Conservation (phyloP, 2,888 invertebrate genomes). For the Macaria notata region DNA sequence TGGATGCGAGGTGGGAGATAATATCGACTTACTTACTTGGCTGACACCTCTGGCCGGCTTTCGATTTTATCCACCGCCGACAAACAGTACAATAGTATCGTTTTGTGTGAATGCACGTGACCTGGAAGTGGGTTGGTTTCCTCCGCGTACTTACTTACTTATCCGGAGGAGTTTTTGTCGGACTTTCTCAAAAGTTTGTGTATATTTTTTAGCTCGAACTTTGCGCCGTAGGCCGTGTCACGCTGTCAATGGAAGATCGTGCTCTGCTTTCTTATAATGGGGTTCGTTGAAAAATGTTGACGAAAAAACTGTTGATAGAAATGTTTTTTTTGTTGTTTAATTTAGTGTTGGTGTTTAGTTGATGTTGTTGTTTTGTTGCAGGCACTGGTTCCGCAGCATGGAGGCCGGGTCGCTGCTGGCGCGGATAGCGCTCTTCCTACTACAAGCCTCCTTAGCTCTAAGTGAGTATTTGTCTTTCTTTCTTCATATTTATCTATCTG, state of each 20-base stretch:
- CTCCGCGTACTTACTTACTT: slow-evolving; percentile 12
- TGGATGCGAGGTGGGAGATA: slow-evolving; percentile 24
- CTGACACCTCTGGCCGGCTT: slow-evolving; percentile 43
- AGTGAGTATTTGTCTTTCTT: slow-evolving; percentile 50
- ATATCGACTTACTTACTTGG: slow-evolving; percentile 24
- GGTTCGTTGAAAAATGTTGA: background rate
- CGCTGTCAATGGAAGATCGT: slow-evolving; percentile 34
- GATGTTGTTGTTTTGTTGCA: slow-evolving; percentile 39
- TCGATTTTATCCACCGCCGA: slow-evolving; percentile 52
- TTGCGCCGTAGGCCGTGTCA: slow-evolving; percentile 23
- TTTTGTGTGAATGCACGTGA: slow-evolving; percentile 27
- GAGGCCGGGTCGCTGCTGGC: slow-evolving; percentile 69
- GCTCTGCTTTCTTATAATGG: slow-evolving; percentile 10
- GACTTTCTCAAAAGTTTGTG: slow-evolving; percentile 43
- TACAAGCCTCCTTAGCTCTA: slow-evolving; percentile 66
- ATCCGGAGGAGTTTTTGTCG: slow-evolving; percentile 35
- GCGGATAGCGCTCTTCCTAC: slow-evolving; percentile 66
- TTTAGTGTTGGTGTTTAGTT: too few relatives aligned
- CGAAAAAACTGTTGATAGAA: background rate
- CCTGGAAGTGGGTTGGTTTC: slow-evolving; percentile 32
- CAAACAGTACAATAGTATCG: slow-evolving; percentile 24
- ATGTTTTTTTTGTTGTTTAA: background rate
- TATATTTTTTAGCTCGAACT: slow-evolving; percentile 37
- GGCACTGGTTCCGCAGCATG: slow-evolving; percentile 61
- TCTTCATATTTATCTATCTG: too few relatives aligned